Base-by-base conservation (phyloP, 2,113 vertebrate genomes). In the Cnemophilus loriae region DNA sequence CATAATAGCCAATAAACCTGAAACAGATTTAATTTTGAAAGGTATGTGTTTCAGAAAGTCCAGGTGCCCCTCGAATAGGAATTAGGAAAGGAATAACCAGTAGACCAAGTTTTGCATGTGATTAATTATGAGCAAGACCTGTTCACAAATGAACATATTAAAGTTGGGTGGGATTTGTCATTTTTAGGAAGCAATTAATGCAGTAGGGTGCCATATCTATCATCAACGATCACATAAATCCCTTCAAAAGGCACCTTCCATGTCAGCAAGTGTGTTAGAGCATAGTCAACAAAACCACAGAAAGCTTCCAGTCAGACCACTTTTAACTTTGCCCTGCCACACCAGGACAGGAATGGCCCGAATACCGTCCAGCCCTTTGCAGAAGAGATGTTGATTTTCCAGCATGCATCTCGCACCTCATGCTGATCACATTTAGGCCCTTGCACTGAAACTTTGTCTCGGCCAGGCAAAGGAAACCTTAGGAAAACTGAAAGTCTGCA, bases 381-480 rank as follows among this genome's bases (percentile, higher is more conserved):
- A 70, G 71, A 69, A 41, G 75, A 70, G 16, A 19, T 8, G 16
- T 41, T 94, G 52, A 1, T 84, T 71, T 87, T 79, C 69, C 88
- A 87, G 83, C 64, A 14, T 8, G 33, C 33, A 30, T 92, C 90
- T 68, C 4, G 0, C 69, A n/a, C 26, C 52, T 76, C 18, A 2
- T 42, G 26, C 90, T 79, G 92, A n/a, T 35, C 77, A 84, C 65
- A 55, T 47, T 41, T 42, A 65, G 73, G 90, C 64, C 92, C 69
- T 89, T 92, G 94, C 90, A 93, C 88, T 90, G 90, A 81, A 71
- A 47, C 65, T 92, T 94, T 87, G 69, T 87, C 86, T 87, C 6
- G 8, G 37, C 28, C 79, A 64, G 90, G 71, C 93, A 92, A 81
- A 89, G 79, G 49, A 68, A 87, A 84, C 42, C 67, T 70, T 83